These are phyloP conservation scores for Xiphophorus maculatus DNA, from an alignment of 2,113 vertebrate species.

Conservation along the genomic window DNA sequence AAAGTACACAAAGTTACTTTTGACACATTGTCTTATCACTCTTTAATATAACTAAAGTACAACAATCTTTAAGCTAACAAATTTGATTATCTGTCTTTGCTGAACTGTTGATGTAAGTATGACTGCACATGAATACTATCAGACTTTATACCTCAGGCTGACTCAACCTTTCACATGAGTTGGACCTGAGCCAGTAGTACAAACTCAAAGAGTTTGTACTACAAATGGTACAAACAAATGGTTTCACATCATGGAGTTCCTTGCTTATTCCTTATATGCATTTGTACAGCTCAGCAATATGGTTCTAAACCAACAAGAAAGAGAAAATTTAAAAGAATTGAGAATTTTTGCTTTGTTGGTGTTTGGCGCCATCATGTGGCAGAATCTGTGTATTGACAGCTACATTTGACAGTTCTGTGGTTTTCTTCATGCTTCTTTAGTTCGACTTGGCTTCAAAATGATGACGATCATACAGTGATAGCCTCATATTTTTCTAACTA, in stretches of 20 bases:
- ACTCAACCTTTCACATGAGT: not conserved
- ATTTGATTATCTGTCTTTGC: not conserved
- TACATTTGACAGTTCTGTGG: not conserved
- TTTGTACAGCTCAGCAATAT: not conserved
- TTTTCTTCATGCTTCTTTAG: not conserved
- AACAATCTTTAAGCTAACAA: not conserved
- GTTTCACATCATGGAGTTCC: not conserved
- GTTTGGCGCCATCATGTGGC: not conserved
- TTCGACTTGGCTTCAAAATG: not conserved
- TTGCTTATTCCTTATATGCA: not conserved
- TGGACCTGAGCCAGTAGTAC: not conserved
- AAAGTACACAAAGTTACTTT: not conserved
- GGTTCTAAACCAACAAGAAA: not conserved
- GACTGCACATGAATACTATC: not conserved
- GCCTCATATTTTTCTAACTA: not conserved
- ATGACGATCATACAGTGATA: not conserved
- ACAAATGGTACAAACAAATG: too few relatives aligned
- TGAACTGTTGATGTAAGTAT: not conserved
- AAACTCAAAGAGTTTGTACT: too few relatives aligned
- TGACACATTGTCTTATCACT: not conserved
- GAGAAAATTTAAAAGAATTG: not conserved
- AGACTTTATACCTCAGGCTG: constrained; percentile 6
- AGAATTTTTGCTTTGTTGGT: not conserved
- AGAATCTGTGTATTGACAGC: not conserved
- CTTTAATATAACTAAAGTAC: not conserved